A percentile compares a stretch with the other conserved stretches of the same genome.
Conservation (phyloP, 1,140 invertebrate species). For the Brachionus koreanus region DNA sequence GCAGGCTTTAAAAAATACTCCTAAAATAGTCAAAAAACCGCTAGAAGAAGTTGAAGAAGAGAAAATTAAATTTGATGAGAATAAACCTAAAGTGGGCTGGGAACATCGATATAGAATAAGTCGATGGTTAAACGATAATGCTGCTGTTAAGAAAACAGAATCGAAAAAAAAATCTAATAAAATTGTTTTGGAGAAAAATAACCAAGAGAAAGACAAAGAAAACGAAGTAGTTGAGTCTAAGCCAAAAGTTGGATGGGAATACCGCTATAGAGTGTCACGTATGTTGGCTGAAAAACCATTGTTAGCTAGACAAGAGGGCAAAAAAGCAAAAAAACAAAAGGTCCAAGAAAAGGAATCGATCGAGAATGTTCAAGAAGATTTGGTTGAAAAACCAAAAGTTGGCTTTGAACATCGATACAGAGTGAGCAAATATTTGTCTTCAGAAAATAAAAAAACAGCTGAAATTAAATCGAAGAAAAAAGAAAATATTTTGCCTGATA, state of each 20-base stretch:
- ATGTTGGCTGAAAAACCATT: not conserved
- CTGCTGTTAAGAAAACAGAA: not conserved
- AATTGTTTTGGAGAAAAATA: not conserved
- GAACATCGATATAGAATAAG: constrained; percentile 33
- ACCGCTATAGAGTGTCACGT: constrained; percentile 33
- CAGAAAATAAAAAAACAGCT: not conserved
- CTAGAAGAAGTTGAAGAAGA: not conserved
- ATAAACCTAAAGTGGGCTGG: constrained; percentile 44
- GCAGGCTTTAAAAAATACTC: not conserved
- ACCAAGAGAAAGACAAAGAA: not conserved
- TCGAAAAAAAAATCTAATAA: not conserved
- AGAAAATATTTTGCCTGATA: not conserved
- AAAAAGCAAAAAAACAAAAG: not conserved
- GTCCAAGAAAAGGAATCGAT: not conserved
- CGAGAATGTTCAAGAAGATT: not conserved
- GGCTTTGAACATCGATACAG: constrained; percentile 32
- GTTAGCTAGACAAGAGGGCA: not conserved
- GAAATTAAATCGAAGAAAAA: not conserved
- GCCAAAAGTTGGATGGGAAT: constrained; percentile 35
- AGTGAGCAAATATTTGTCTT: constrained; percentile 4
- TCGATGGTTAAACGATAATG: not conserved
- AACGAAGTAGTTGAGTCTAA: not conserved
- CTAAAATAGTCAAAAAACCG: not conserved
- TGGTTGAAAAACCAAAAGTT: constrained; percentile 36
- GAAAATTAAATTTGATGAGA: not conserved